Evolutionary conservation across 2,888 invertebrate species (phyloP).

Genomic region (Bedellia somnulentella): DNA sequence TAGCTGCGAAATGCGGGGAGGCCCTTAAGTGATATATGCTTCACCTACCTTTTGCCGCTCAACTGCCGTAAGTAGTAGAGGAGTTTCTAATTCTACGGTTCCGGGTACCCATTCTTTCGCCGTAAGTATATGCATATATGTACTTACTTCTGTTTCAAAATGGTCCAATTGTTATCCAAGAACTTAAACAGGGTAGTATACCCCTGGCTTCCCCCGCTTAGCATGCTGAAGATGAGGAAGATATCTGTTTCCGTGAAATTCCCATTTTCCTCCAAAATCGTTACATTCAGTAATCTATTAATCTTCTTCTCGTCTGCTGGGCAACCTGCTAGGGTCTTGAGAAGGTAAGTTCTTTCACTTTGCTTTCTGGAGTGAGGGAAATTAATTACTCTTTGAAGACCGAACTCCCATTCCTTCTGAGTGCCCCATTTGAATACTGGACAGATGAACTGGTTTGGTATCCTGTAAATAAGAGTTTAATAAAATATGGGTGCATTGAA

Average conservation of each 20-base stretch:
- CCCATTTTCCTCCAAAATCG: conserved; percentile 68
- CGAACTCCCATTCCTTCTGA: conserved; percentile 80
- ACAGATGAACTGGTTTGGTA: conserved; percentile 75
- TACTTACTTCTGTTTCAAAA: conserved; percentile 66
- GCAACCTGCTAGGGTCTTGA: conserved; percentile 79
- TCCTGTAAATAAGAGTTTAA: conserved; percentile 37
- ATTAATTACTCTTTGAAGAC: conserved; percentile 72
- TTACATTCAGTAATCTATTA: conserved; percentile 63
- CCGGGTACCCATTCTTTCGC: too few species aligned
- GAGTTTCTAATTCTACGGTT: too few species aligned
- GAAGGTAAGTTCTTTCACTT: conserved; percentile 74
- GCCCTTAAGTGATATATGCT: too few species aligned
- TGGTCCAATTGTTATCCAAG: conserved; percentile 69
- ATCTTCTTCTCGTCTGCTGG: conserved; percentile 73
- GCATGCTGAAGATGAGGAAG: conserved; percentile 73
- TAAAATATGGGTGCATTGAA: too few species aligned
- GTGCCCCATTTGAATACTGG: conserved; percentile 84
- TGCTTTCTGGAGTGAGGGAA: conserved; percentile 72
- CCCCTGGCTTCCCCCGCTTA: conserved; percentile 70
- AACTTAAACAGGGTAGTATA: conserved; percentile 74
- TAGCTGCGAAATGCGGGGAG: too few species aligned
- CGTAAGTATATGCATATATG: too few species aligned
- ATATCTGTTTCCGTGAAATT: conserved; percentile 78
- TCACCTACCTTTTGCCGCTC: too few species aligned
- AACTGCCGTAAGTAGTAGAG: too few species aligned